phyloP scores from a whole-genome alignment of 2,797 vertebrate species.

The Artibeus lituratus region DNA sequence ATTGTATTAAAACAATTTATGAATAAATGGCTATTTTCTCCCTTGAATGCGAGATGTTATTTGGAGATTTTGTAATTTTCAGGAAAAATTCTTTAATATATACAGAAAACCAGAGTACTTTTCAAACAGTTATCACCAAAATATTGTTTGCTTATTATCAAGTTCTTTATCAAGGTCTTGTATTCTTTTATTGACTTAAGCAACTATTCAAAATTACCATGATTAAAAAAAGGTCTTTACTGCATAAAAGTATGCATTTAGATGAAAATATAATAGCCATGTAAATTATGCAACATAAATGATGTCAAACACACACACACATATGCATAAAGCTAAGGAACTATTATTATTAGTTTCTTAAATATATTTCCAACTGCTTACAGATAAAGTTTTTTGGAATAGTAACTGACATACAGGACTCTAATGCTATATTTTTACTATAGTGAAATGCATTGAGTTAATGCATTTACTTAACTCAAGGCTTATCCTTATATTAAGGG shows the following conservation, averaged over 20 bases:
- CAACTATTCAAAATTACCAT: neutral
- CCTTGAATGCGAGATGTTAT: neutral
- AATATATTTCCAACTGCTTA: conserved; percentile 1
- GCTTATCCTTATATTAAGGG: neutral
- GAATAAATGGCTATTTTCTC: conserved; percentile 15
- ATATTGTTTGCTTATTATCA: neutral
- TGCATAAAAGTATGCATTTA: conserved; percentile 12
- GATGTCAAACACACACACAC: neutral
- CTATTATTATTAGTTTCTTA: neutral
- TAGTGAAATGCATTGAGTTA: neutral
- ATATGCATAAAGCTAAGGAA: neutral
- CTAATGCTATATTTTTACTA: neutral
- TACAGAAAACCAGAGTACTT: neutral
- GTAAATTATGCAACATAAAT: neutral
- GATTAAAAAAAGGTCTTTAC: neutral
- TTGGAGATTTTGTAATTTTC: neutral
- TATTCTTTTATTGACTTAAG: neutral
- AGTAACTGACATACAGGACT: neutral
- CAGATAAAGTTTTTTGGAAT: neutral
- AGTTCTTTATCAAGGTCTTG: neutral
- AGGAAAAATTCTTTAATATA: neutral
- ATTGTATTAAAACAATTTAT: neutral
- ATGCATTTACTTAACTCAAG: neutral
- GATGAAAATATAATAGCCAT: conserved; percentile 1
- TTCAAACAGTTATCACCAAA: neutral